Base-by-base conservation (phyloP, 2,113 vertebrate genomes). In the Rhinopomastus cyanomelas region DNA sequence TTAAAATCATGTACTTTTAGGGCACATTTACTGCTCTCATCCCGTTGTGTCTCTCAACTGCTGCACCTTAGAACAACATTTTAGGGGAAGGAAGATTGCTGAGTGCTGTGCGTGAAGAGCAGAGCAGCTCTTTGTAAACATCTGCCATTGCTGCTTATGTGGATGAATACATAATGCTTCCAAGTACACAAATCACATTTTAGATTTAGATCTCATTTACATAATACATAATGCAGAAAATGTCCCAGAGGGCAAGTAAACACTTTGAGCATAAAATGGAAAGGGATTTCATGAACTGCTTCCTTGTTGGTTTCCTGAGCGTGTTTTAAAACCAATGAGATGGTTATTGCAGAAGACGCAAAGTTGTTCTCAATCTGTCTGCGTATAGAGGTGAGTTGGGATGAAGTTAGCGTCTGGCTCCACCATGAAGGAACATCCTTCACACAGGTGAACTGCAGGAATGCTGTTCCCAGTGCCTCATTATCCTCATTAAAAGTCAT, bases 141-240 rank as follows among this genome's bases (percentile, higher is more conserved):
- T 88, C 69, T 91, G 59, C 17, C 36, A 37, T 94, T 95, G 87
- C 30, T 90, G 95, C 75, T 95, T 85, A 67, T 42, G 37, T 85
- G 61, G 53, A 39, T 88, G 51, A 96, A 84, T 87, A 80, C 16
- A 69, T 89, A 92, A 92, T 92, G 26, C 27, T 94, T 92, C 66
- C 82, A 95, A 95, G 48, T 53, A 87, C 21, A 42, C 65, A 91
- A 90, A 93, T 96, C 81, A 92, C 49, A 81, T 92, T 97, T 96
- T 94, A 96, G 93, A 95, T 96, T 97, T 95, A 86, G 60, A 91
- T 93, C 72, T 96, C 61, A 95, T 97, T 96, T 96, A 75, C 78
- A 89, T 94, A 93, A 95, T 90, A 87, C 66, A 67, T 81, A 96
- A 92, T 83, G 68, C 32, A 95, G 80, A 95, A 97, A 93, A 90